Evolutionary conservation across 2,113 vertebrate species (phyloP).

Genomic region (Onychostruthus taczanowskii): DNA sequence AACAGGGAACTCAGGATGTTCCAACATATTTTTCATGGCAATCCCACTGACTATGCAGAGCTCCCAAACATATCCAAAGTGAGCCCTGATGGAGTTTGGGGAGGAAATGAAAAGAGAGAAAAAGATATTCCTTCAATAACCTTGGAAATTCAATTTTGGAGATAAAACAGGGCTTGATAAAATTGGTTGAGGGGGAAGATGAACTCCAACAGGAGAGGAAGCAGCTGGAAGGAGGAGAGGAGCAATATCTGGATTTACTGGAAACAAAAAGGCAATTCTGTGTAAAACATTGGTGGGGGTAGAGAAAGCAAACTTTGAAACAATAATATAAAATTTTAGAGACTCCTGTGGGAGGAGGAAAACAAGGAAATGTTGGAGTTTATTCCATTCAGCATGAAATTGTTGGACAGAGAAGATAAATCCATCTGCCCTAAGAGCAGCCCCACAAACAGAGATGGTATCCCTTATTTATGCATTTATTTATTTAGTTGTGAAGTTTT

Average conservation of each 20-base stretch:
- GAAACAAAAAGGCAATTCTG: conserved; percentile 16
- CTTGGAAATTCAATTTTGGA: conserved; percentile 67
- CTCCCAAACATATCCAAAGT: background rate
- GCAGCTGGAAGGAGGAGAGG: background rate
- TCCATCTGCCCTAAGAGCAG: background rate
- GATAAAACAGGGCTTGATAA: conserved; percentile 58
- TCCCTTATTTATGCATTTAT: background rate
- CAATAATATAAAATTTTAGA: background rate
- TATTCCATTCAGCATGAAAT: background rate
- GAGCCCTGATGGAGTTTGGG: background rate
- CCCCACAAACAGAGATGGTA: background rate
- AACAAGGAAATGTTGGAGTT: background rate
- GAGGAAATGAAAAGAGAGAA: conserved; percentile 16
- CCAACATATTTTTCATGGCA: background rate
- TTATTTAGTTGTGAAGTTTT: background rate
- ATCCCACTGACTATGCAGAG: background rate
- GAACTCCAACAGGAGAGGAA: conserved; percentile 22
- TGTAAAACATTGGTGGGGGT: background rate
- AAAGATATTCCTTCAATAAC: conserved; percentile 58
- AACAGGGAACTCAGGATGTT: background rate
- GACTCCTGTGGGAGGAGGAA: background rate
- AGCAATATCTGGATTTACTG: background rate
- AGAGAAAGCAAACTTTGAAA: background rate
- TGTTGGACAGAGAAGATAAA: background rate
- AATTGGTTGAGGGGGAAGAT: conserved; percentile 17